Evolutionary conservation across 1,140 invertebrate species (phyloP).

Genomic region (Pararge aegeria): DNA sequence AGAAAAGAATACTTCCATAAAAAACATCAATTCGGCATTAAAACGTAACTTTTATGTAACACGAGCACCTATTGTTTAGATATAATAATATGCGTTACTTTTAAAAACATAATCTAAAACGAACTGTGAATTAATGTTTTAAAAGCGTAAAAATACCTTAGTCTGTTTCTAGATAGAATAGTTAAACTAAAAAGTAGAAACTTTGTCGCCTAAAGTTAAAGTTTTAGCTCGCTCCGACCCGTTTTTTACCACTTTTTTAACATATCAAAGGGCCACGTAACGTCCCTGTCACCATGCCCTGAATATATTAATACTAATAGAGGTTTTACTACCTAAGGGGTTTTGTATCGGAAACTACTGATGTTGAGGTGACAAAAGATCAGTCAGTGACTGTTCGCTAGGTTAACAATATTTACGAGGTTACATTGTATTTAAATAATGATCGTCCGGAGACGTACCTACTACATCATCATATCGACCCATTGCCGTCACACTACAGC

Average conservation of each 20-base stretch:
- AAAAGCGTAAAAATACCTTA: too few relatives aligned
- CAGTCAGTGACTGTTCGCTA: not conserved
- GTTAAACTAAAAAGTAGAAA: not conserved
- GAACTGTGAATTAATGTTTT: too few relatives aligned
- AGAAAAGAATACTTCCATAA: too few relatives aligned
- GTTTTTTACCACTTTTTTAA: not conserved
- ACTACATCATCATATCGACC: not conserved
- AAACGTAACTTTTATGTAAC: too few relatives aligned
- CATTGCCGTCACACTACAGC: too few relatives aligned
- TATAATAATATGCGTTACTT: too few relatives aligned
- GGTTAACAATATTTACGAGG: too few relatives aligned
- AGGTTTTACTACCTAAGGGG: not conserved
- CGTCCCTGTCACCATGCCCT: constrained; percentile 42
- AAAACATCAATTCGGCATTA: too few relatives aligned
- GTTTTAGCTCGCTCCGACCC: not conserved
- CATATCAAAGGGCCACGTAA: not conserved
- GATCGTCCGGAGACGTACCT: too few relatives aligned
- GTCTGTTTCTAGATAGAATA: not conserved
- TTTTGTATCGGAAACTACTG: constrained; percentile 5
- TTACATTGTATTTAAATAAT: not conserved
- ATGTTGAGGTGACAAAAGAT: constrained; percentile 7
- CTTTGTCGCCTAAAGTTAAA: not conserved
- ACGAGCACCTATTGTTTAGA: too few relatives aligned
- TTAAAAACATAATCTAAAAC: too few relatives aligned
- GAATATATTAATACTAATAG: constrained; percentile 68